Evolutionary conservation across 2,888 invertebrate genomes (phyloP).

Genomic region (Clivina fossor): DNA sequence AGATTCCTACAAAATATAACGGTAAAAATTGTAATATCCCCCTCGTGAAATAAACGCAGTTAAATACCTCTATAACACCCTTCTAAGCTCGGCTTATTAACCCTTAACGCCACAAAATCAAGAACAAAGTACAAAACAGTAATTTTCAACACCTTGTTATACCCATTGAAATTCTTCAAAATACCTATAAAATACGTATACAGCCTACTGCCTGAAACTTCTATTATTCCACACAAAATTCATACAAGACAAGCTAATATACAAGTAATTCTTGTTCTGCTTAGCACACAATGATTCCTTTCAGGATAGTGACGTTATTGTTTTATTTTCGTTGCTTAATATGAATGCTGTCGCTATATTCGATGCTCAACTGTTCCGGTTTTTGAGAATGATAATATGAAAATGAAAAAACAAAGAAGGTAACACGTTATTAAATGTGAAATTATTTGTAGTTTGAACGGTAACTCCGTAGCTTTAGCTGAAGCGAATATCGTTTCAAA

Average conservation of each 20-base stretch:
- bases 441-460: slow-evolving; percentile 28
- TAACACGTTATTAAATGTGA: slow-evolving; percentile 30
- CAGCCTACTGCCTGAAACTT: slow-evolving; percentile 22
- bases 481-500: slow-evolving; percentile 25
- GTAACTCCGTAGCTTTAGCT: too few species aligned
- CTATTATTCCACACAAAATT: slow-evolving; percentile 18
- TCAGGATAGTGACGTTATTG: slow-evolving; percentile 20
- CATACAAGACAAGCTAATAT: slow-evolving; percentile 13
- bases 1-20: too few species aligned
- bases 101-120: too few species aligned
- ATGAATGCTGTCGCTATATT: not conserved
- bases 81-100: too few species aligned
- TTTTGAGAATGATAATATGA: slow-evolving; percentile 24
- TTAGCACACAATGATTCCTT: slow-evolving; percentile 17
- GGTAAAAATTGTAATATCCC: too few species aligned
- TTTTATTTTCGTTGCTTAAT: slow-evolving; percentile 19
- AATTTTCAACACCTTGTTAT: slow-evolving; percentile 1
- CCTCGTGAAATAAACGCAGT: too few species aligned
- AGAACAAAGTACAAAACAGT: slow-evolving; percentile 8
- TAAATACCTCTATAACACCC: too few species aligned
- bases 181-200: slow-evolving; percentile 27
- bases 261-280: too few species aligned
- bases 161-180: slow-evolving; percentile 17
- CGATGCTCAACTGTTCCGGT: not conserved
- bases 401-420: slow-evolving; percentile 29